These are phyloP conservation scores for Drosophila dunni DNA, from an alignment of 1,140 invertebrate genomes.

Conservation along the genomic window DNA sequence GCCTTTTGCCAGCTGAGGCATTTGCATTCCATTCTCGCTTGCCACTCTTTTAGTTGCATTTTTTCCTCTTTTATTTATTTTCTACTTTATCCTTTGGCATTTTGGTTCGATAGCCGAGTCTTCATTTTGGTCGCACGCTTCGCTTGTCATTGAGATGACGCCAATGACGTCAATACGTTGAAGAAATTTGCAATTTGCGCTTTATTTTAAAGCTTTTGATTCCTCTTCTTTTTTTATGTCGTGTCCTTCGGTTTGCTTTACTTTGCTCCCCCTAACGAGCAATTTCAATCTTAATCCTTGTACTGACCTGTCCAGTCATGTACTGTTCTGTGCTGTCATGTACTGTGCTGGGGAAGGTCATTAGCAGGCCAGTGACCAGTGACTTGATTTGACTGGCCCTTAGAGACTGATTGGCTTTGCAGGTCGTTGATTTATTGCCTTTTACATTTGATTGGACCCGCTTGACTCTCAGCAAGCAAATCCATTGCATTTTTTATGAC, in stretches of 20 bases:
- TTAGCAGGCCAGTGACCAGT: slow-evolving; percentile 59
- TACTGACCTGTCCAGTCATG: not conserved
- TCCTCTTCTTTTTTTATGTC: not conserved
- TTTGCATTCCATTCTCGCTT: slow-evolving; percentile 34
- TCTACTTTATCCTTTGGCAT: not conserved
- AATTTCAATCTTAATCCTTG: not conserved
- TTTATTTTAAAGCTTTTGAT: slow-evolving; percentile 9
- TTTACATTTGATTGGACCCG: slow-evolving; percentile 7
- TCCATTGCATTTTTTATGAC: slow-evolving; percentile 13
- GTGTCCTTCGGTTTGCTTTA: not conserved
- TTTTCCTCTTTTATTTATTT: not conserved
- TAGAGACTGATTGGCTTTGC: slow-evolving; percentile 35
- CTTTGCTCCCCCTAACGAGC: not conserved
- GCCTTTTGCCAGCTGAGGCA: slow-evolving; percentile 6
- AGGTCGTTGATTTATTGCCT: slow-evolving; percentile 41
- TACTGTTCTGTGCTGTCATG: not conserved
- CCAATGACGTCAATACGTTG: slow-evolving; percentile 54
- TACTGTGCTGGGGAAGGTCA: slow-evolving; percentile 49
- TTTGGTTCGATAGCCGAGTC: not conserved
- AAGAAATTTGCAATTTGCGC: slow-evolving; percentile 34
- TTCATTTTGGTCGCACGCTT: not conserved
- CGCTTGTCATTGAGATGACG: slow-evolving; percentile 19
- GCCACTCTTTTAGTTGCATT: slow-evolving; percentile 33
- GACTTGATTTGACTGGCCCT: slow-evolving; percentile 59
- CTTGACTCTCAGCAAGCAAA: slow-evolving; percentile 6